These are phyloP conservation scores for Ctenopoma multispine DNA, from an alignment of 2,797 vertebrate species.

Conservation along the genomic window DNA sequence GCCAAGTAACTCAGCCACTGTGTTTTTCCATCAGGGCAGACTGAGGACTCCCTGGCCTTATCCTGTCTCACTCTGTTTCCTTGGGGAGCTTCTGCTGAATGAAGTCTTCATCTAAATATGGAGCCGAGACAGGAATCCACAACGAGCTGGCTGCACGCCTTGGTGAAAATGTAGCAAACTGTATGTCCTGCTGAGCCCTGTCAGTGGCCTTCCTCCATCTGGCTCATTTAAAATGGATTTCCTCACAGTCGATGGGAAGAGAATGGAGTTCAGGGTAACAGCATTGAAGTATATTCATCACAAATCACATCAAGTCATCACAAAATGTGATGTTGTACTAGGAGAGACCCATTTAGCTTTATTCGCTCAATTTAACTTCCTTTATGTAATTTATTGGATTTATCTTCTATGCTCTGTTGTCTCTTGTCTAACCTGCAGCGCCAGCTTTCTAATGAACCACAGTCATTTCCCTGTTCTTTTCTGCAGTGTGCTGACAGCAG, in stretches of 20 bases:
- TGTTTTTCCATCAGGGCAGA: conserved; percentile 54
- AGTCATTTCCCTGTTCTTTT: not conserved
- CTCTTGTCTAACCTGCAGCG: conserved; percentile 5
- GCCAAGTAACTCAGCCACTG: conserved; percentile 29
- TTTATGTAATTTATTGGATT: not conserved
- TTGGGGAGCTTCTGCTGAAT: conserved; percentile 57
- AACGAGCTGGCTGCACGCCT: conserved; percentile 31
- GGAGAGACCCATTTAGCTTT: not conserved
- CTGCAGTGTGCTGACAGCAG: conserved; percentile 13
- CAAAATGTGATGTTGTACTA: not conserved
- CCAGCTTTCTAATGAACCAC: conserved; percentile 9
- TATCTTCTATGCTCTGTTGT: not conserved
- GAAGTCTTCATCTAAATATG: conserved; percentile 67
- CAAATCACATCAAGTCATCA: too few relatives aligned
- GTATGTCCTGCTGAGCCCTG: conserved; percentile 46
- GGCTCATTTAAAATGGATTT: conserved; percentile 36
- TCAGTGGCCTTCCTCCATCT: conserved; percentile 50
- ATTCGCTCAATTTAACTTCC: not conserved
- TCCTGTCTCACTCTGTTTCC: conserved; percentile 40
- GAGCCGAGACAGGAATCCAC: conserved; percentile 60
- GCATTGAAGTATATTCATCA: conserved; percentile 4
- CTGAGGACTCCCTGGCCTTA: conserved; percentile 34
- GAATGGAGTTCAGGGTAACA: conserved; percentile 12
- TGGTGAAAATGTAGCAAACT: conserved; percentile 50
- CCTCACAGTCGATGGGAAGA: conserved; percentile 12